Evolutionary conservation across 2,888 invertebrate genomes (phyloP), one percentile per base, ranked within the genome.

Genomic region (Ichneumon xanthorius): DNA sequence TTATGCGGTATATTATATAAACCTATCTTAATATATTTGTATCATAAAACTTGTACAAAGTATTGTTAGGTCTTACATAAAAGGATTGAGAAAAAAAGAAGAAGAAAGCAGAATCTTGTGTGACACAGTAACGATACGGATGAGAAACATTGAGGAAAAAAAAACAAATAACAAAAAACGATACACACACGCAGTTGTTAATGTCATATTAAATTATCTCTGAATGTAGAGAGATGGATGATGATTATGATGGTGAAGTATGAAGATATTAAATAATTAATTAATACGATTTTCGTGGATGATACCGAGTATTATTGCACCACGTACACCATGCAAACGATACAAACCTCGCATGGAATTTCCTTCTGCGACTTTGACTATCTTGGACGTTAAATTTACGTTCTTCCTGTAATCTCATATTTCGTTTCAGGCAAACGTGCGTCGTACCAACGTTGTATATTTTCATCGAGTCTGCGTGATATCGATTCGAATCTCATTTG

Each of bases 1-100:
- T 76, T 79, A 77, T 73, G 81, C 65, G 70, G 71, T 81, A 75
- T 55, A 75, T 79, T 68, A 78, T 53, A 75, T 75, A 75, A 65
- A 77, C 89, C 90, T 90, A 88, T 92, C 92, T 91, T 93, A 93
- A 92, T 93, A 92, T 92, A 92, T 93, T 92, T 93, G 93, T 93
- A 93, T 92, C 90, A 93, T 93, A 93, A 91, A 93, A 91, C 89
- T 92, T 93, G 93, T 93, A 93, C 93, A 93, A 93, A 93, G 92
- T 93, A 93, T 93, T 90, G 91, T 92, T 93, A 92, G 92, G 90
- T 78, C 82, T 86, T 85, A 83, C 87, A 84, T 82, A 87, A 79
- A 80, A 82, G 71, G 83, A 81, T 65, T 50, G 58, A 16, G 30
- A 80, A 79, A 37, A 37, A 50, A 58, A 33, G 45, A 58, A 33